A percentile compares a stretch with the other conserved stretches of the same genome.
Conservation (phyloP, 2,113 vertebrate genomes). For the Scortum barcoo region DNA sequence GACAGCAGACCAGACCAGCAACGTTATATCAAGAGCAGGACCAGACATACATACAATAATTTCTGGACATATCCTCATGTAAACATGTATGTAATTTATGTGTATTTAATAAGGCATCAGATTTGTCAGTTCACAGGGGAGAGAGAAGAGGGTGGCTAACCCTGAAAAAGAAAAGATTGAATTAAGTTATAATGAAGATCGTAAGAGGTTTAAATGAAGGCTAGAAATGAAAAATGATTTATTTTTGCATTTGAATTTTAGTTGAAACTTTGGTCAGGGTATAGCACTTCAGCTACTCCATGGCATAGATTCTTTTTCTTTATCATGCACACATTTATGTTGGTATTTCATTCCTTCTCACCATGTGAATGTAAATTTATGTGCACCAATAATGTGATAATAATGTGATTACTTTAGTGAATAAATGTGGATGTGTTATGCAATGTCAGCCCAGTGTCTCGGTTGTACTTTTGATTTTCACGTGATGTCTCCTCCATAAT, state of each 20-base stretch:
- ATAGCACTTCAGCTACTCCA: background rate
- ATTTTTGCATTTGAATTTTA: background rate
- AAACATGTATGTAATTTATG: background rate
- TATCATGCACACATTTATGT: background rate
- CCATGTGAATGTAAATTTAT: background rate
- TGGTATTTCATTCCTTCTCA: background rate
- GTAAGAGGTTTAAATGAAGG: background rate
- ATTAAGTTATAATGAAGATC: background rate
- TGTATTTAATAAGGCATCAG: background rate
- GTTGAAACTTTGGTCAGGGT: background rate
- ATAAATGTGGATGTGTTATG: background rate
- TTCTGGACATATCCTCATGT: background rate
- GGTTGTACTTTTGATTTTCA: background rate
- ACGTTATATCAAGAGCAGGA: too few relatives aligned
- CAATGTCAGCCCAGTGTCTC: background rate
- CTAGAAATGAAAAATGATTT: background rate
- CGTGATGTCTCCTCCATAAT: background rate
- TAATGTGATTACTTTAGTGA: background rate
- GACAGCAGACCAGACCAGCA: background rate
- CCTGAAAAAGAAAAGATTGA: too few relatives aligned
- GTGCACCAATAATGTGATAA: background rate
- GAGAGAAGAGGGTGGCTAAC: too few relatives aligned
- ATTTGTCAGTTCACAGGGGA: too few relatives aligned
- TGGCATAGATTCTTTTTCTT: background rate
- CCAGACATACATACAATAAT: background rate